Evolutionary conservation across 2,888 invertebrate species (phyloP).

Genomic region (Latrodectus elegans): DNA sequence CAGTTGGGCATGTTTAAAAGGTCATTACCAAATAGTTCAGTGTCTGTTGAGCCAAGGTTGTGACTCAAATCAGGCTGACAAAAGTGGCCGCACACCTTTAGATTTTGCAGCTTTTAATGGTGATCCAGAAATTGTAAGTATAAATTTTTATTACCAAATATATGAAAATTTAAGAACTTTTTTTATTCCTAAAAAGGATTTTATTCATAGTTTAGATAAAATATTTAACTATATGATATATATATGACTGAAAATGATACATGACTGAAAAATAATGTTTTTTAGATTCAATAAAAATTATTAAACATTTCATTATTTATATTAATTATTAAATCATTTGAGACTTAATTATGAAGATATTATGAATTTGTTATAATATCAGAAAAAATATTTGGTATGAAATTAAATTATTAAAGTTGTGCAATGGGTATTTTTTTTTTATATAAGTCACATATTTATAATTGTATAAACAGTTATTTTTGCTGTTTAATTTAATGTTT

Average conservation of each 20-base stretch:
- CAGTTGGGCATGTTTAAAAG: conserved; percentile 92
- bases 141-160: neutral
- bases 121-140: conserved; percentile 76
- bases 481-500: no score
- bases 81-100: conserved; percentile 90
- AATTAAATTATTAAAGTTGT: no score
- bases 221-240: neutral
- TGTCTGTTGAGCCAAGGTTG: conserved; percentile 88
- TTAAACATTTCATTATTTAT: no score
- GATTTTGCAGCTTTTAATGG: conserved; percentile 85
- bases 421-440: no score
- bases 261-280: no score
- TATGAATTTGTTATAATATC: no score
- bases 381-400: no score
- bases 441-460: no score
- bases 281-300: no score
- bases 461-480: no score
- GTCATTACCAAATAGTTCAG: conserved; percentile 84
- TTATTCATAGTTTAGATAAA: neutral
- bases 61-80: conserved; percentile 87
- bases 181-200: neutral
- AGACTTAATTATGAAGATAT: no score
- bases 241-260: neutral
- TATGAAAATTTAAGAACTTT: neutral
- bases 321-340: no score